Conservation (phyloP, 2,888 invertebrate genomes). For the Yponomeuta malinellus region DNA sequence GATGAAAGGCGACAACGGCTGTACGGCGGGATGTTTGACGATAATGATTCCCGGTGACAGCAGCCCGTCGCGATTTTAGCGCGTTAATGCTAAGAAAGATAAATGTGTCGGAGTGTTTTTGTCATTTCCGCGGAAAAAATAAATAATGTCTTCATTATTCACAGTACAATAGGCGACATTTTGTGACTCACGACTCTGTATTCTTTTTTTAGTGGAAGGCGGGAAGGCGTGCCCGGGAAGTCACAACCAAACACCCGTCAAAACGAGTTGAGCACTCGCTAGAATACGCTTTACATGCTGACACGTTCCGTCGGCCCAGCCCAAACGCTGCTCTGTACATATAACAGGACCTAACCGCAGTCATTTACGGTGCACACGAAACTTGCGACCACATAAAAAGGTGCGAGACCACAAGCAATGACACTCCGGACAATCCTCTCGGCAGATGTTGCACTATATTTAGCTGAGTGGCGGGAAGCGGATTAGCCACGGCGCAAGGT, state of each 20-base stretch:
- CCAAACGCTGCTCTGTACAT: not conserved
- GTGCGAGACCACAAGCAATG: slow-evolving; percentile 28
- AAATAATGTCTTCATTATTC: slow-evolving; percentile 32
- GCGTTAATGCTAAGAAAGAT: slow-evolving; percentile 63
- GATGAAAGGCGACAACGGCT: slow-evolving; percentile 56
- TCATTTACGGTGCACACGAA: slow-evolving; percentile 42
- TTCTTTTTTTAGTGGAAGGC: not conserved
- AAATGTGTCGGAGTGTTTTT: slow-evolving; percentile 57
- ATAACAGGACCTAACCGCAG: slow-evolving; percentile 38
- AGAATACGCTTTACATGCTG: not conserved
- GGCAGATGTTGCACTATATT: slow-evolving; percentile 55
- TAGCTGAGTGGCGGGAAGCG: slow-evolving; percentile 46
- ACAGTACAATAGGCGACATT: slow-evolving; percentile 26
- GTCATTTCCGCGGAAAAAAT: slow-evolving; percentile 45
- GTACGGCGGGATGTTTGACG: slow-evolving; percentile 54
- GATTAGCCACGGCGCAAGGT: slow-evolving; percentile 53
- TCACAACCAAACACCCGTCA: slow-evolving; percentile 1
- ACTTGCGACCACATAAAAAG: slow-evolving; percentile 45
- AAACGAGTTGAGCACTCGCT: not conserved
- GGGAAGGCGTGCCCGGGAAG: slow-evolving; percentile 1
- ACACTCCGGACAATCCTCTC: slow-evolving; percentile 55
- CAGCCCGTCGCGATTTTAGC: slow-evolving; percentile 55
- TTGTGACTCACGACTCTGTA: not conserved
- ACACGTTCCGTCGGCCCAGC: not conserved
- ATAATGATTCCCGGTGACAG: slow-evolving; percentile 71